A percentile compares a stretch with the other conserved stretches of the same genome.
Conservation (phyloP, 2,113 vertebrate genomes). For the Entelurus aequoreus region DNA sequence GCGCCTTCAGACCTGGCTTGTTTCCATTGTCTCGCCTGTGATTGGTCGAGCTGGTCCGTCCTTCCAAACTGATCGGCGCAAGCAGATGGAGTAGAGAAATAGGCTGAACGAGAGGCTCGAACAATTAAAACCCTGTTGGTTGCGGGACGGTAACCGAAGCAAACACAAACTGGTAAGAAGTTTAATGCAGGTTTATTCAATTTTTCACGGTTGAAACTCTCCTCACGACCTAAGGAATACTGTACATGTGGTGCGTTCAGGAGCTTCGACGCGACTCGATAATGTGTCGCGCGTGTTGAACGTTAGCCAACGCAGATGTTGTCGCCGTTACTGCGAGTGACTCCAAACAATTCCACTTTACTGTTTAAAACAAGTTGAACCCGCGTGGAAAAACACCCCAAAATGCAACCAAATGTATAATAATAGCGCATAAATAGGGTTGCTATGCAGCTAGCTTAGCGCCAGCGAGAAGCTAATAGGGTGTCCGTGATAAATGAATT, state of each 20-base stretch:
- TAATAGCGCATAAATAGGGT: neutral
- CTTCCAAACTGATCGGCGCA: conserved; percentile 9
- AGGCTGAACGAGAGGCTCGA: conserved; percentile 38
- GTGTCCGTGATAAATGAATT: conserved; percentile 27
- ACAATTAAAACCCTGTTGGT: conserved; percentile 32
- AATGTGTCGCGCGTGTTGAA: conserved; percentile 12
- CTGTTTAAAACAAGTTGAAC: neutral
- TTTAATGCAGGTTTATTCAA: neutral
- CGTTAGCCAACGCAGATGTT: conserved; percentile 23
- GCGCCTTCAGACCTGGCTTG: neutral
- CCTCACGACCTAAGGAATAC: conserved; percentile 7
- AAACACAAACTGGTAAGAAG: conserved; percentile 61
- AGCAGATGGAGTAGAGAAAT: conserved; percentile 21
- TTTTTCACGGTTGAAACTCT: neutral
- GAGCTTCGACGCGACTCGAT: conserved; percentile 18
- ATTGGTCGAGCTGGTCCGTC: conserved; percentile 36
- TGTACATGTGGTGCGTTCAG: conserved; percentile 8
- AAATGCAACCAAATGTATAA: neutral
- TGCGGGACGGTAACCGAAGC: conserved; percentile 45
- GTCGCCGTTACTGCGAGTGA: neutral
- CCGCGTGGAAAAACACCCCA: neutral
- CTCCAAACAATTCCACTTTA: neutral
- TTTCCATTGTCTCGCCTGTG: neutral
- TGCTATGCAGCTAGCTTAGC: conserved; percentile 49
- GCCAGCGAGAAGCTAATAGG: conserved; percentile 36